phyloP scores from a whole-genome alignment of 2,888 invertebrate species.

The Meliscaeva auricollis region DNA sequence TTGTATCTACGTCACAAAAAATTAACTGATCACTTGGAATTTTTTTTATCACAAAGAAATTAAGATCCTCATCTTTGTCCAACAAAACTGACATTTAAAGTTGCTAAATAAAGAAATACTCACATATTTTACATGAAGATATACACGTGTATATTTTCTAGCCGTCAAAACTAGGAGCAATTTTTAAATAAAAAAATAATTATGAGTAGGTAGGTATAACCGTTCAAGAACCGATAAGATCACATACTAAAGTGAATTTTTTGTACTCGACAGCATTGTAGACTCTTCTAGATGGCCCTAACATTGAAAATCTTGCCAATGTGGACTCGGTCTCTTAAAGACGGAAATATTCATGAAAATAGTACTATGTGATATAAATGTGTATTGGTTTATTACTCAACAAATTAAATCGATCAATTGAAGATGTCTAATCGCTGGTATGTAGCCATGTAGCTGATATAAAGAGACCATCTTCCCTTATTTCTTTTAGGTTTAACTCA shows the following conservation, averaged over 20 bases:
- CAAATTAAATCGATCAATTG: conserved; percentile 42
- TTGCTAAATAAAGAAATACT: conserved; percentile 9
- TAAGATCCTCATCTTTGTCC: neutral
- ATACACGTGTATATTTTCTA: neutral
- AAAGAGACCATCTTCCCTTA: no score
- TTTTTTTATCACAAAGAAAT: conserved; percentile 3
- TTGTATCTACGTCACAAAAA: no score
- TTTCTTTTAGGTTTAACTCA: no score
- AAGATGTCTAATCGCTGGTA: conserved; percentile 34
- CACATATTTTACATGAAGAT: neutral
- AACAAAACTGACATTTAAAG: neutral
- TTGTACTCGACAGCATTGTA: conserved; percentile 46
- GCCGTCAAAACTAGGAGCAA: conserved; percentile 17
- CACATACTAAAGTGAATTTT: conserved; percentile 61
- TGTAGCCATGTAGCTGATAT: neutral
- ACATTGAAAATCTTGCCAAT: conserved; percentile 63
- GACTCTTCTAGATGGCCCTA: conserved; percentile 54
- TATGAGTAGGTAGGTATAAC: conserved; percentile 49
- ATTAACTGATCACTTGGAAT: neutral
- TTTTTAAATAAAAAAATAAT: conserved; percentile 20
- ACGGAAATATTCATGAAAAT: conserved; percentile 54
- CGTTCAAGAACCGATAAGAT: conserved; percentile 62
- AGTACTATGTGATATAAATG: conserved; percentile 33
- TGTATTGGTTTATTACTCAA: conserved; percentile 32
- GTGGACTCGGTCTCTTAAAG: conserved; percentile 42